A percentile compares a stretch with the other conserved stretches of the same genome.
These are phyloP conservation scores for Macheiramphus alcinus DNA, from an alignment of 2,113 vertebrate species.

Conservation along the genomic window DNA sequence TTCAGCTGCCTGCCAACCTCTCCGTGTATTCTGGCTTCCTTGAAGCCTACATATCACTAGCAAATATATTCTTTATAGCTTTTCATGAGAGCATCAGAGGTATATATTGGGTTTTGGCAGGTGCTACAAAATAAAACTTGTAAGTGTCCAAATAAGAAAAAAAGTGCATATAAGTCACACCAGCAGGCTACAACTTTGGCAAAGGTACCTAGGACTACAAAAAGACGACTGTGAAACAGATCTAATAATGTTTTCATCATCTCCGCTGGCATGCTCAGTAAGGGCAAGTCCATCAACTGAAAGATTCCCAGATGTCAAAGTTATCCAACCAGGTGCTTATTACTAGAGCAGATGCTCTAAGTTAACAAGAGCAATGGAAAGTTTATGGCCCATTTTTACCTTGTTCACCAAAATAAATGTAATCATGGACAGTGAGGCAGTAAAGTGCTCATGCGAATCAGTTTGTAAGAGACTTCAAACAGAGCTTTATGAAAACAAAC, in stretches of 20 bases:
- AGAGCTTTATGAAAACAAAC: not conserved
- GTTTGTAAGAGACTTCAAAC: not conserved
- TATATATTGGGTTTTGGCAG: not conserved
- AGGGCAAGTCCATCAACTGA: not conserved
- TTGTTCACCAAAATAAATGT: conserved; percentile 14
- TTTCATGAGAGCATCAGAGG: not conserved
- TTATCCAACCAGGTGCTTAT: not conserved
- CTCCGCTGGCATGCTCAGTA: not conserved
- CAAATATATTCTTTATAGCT: not conserved
- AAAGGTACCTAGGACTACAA: not conserved
- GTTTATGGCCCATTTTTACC: conserved; percentile 21
- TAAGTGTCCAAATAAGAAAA: not conserved
- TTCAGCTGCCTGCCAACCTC: not conserved
- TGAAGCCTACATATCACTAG: not conserved
- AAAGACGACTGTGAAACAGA: not conserved
- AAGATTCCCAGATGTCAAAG: conserved; percentile 33
- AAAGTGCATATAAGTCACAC: not conserved
- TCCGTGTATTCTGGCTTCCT: not conserved
- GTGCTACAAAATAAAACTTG: not conserved
- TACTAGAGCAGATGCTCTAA: conserved; percentile 15
- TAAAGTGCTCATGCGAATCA: not conserved
- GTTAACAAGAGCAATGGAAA: not conserved
- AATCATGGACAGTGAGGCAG: not conserved
- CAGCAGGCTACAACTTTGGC: not conserved
- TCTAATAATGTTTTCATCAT: not conserved